Base-by-base conservation (phyloP, 2,888 invertebrate genomes). In the Corythucha ciliata region DNA sequence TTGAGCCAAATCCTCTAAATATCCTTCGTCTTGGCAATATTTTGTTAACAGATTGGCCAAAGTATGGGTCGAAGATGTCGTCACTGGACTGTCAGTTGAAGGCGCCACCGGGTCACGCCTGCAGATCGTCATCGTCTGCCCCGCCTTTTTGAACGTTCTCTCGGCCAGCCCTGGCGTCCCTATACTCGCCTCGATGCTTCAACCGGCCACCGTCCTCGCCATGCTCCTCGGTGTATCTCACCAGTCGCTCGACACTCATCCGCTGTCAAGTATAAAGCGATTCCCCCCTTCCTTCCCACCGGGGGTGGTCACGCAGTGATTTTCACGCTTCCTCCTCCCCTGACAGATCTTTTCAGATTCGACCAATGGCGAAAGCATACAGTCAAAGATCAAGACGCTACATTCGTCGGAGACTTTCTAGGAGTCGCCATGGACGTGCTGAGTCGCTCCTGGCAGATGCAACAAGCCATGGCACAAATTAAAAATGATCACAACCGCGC, bases 361-460 rank as follows among this genome's bases (percentile, higher is more conserved):
- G 77, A 80, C 53, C 79, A 81, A 63, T 90, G 89, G 89, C 79
- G 80, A 54, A 80, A 84, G 65, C 81, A 85, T 71, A 76, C 75
- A 37, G 74, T 74, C 1, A 79, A 82, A 42, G 87, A 88, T 64
- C 84, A 87, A 65, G 89, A 89, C 67, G 83, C 83, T 47, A 80
- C 81, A 0, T 86, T 87, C 64, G 86, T 88, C 27, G 83, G 84
- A 57, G 84, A 86, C 56, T 83, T 89, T 63, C 71, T 90, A n/a
- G 81, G 82, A 0, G 80, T 83, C 6, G 86, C 88, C 0, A 83
- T 87, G 57, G 80, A 81, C 20, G 86, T 86, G 56, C 71, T 88
- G 24, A 79, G 84, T 12, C 66, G 66, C 53, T 70, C 71, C 33
- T 69, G 69, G 67, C 71, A 70, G 55, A 68, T 70, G 55, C 70